Evolutionary conservation across 1,140 invertebrate species (phyloP), one percentile per base, ranked within the genome.

Genomic region (Sycophila sp.): DNA sequence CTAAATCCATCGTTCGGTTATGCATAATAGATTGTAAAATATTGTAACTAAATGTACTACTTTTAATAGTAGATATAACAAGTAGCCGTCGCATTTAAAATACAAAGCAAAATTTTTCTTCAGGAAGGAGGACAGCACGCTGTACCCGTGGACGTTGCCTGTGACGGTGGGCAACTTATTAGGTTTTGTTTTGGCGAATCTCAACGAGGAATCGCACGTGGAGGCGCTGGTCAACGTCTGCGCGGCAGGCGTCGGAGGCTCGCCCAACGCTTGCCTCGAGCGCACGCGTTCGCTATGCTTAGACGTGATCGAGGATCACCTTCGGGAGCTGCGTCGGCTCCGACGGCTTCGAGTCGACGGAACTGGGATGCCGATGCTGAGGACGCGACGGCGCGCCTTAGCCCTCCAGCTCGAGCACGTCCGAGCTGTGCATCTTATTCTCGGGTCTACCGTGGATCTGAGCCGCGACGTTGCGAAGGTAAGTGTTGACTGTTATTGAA

Each of bases 101-200:
- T n/a, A n/a, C n/a, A n/a, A n/a, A n/a, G 38, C 4, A 19, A 42
- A 17, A 42, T 65, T 73, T 42, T 80, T 74, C 71, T 87, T 88
- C 74, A 93, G 92, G 72, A 93, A 93, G 87, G 87, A 89, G 40
- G 92, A 95, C 72, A 94, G 91, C 79, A 88, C 91, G 51, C 85
- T 90, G 24, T 94, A 91, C 83, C 92, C 93, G 15, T 83, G 84
- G 64, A 80, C 84, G 47, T 76, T 89, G 36, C 88, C 90, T 42
- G 86, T 94, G 19, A 91, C 90, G 15, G 84, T 91, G 32, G 83
- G 89, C 71, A 93, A 93, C 79, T 81, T 95, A 36, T 79, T 93
- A 28, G 90, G 90, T 60, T 94, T 95, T 78, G 88, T 94, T 5
- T 80, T 95, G 47, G 87, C 90, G 1, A 90, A 93, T 80, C 81